Evolutionary conservation across 2,113 vertebrate species (phyloP).

Genomic region (Odontophorus gujanensis): DNA sequence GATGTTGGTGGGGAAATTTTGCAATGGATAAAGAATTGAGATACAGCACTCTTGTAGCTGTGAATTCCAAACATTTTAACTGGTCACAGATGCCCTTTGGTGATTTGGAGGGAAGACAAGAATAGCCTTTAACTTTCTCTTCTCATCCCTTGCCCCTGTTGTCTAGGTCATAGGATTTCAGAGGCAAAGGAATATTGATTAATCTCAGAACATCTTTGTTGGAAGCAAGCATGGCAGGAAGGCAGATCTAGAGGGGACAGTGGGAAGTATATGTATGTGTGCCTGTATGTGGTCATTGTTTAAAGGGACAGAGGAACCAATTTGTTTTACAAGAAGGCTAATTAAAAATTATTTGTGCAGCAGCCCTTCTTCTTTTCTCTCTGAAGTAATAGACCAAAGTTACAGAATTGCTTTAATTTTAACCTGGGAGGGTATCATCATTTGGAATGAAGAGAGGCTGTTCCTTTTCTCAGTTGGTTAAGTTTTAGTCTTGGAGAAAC

Average conservation of each 20-base stretch:
- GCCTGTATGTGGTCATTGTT: neutral
- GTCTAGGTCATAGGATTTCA: neutral
- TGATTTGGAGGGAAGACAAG: neutral
- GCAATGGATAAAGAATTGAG: neutral
- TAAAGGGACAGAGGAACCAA: neutral
- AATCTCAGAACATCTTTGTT: neutral
- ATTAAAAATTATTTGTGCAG: slow-evolving; percentile 17
- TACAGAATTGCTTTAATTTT: slow-evolving; percentile 21
- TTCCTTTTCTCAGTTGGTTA: neutral
- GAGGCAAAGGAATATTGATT: neutral
- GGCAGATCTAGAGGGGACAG: neutral
- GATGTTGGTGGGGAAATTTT: neutral
- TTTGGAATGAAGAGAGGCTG: neutral
- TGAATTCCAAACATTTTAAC: neutral
- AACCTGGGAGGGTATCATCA: neutral
- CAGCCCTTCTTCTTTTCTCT: neutral
- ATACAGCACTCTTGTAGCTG: neutral
- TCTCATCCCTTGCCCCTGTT: neutral
- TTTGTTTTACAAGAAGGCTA: slow-evolving; percentile 19
- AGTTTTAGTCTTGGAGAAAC: neutral
- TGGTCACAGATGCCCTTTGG: neutral
- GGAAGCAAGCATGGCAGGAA: neutral
- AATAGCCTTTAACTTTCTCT: neutral
- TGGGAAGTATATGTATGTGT: neutral
- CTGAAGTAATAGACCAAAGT: slow-evolving; percentile 17